These are phyloP conservation scores for Diaprepes abbreviatus DNA, from an alignment of 2,888 invertebrate species.

Conservation along the genomic window DNA sequence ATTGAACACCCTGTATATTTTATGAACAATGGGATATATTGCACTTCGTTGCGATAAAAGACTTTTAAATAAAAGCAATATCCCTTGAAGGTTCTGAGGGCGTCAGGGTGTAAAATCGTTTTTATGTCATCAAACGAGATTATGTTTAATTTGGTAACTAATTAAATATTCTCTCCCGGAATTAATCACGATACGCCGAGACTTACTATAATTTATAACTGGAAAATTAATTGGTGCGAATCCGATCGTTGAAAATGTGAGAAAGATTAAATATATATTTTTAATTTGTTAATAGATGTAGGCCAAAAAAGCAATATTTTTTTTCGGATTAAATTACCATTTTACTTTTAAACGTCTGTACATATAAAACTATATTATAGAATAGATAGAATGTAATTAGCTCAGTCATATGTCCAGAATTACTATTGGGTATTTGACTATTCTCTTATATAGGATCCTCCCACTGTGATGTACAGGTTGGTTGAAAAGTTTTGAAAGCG, in stretches of 20 bases:
- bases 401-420: too few relatives aligned
- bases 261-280: slow-evolving; percentile 3
- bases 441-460: too few relatives aligned
- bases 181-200: slow-evolving; percentile 14
- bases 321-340: neutral
- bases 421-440: too few relatives aligned
- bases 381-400: too few relatives aligned
- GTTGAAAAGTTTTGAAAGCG: too few relatives aligned
- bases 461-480: too few relatives aligned
- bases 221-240: slow-evolving; percentile 10
- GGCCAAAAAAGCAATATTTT: neutral
- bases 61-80: neutral
- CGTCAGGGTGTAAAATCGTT: neutral
- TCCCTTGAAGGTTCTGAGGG: neutral
- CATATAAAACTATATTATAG: too few relatives aligned
- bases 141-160: slow-evolving; percentile 18
- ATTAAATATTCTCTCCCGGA: slow-evolving; percentile 6
- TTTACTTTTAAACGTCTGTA: too few relatives aligned
- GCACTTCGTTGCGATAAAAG: neutral
- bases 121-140: slow-evolving; percentile 11
- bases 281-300: neutral
- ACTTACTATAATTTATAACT: slow-evolving; percentile 14
- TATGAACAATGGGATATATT: too few relatives aligned
- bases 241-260: slow-evolving; percentile 1
- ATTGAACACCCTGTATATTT: too few relatives aligned